Percentiles rank a stretch among this genome's conserved stretches.
Conservation (phyloP, 2,113 vertebrate species). For the Brachypteracias leptosomus region DNA sequence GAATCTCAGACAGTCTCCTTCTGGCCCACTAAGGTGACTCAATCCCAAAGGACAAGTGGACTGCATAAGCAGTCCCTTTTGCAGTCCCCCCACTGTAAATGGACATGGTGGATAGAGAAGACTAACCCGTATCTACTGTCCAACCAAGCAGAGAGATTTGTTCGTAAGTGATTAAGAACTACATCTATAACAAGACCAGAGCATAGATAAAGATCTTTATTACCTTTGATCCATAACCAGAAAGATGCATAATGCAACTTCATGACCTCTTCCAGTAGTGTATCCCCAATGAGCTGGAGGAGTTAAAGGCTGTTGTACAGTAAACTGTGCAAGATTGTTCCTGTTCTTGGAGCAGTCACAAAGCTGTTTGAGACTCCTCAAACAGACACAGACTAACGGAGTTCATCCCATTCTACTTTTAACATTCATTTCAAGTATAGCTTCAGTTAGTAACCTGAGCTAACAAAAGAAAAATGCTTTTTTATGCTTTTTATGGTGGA, state of each 20-base stretch:
- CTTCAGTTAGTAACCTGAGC: neutral
- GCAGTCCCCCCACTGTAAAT: neutral
- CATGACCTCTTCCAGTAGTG: rapidly evolving
- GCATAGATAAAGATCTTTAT: neutral
- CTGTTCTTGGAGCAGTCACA: neutral
- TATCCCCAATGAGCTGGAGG: neutral
- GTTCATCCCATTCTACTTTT: neutral
- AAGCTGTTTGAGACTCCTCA: neutral
- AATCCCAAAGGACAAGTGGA: neutral
- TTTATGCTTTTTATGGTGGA: neutral
- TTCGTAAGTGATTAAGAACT: neutral
- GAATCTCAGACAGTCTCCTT: neutral
- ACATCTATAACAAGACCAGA: neutral
- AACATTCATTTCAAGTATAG: neutral
- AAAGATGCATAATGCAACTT: neutral
- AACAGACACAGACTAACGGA: neutral
- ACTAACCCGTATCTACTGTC: neutral
- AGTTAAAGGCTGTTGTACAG: neutral
- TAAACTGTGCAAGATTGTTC: neutral
- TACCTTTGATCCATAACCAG: neutral
- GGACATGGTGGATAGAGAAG: neutral
- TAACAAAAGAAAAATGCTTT: neutral
- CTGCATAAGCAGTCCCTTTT: neutral
- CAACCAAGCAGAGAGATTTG: neutral
- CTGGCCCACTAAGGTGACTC: neutral